Conservation (phyloP, 2,888 invertebrate genomes). For the Hipparchia sbordonii region DNA sequence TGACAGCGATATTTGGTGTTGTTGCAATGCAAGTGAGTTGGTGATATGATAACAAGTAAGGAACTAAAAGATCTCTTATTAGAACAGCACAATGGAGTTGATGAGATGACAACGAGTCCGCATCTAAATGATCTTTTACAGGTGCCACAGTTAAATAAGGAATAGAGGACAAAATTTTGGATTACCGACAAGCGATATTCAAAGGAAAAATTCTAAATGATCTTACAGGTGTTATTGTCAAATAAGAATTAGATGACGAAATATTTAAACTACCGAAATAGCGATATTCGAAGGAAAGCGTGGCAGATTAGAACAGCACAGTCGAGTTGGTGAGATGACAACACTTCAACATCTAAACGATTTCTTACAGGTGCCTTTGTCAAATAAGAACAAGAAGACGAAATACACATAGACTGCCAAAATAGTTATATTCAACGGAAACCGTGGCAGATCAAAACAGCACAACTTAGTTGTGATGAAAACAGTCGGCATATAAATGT, state of each 20-base stretch:
- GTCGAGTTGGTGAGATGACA: background rate
- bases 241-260: background rate
- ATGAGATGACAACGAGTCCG: background rate
- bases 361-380: slow-evolving; percentile 10
- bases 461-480: too few species aligned
- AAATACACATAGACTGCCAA: too few species aligned
- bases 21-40: too few species aligned
- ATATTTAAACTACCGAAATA: background rate
- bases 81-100: too few species aligned
- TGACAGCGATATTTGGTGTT: too few species aligned
- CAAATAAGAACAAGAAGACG: background rate
- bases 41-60: background rate
- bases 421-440: too few species aligned
- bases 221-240: background rate
- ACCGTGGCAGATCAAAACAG: too few species aligned
- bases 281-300: background rate
- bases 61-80: background rate
- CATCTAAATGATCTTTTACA: background rate
- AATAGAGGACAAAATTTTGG: background rate
- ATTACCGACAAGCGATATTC: background rate
- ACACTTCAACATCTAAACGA: background rate
- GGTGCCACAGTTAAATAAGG: background rate
- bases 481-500: too few species aligned
- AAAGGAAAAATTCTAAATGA: background rate
- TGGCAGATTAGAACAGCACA: background rate